phyloP scores from a whole-genome alignment of 2,113 vertebrate species.

The Anas platyrhynchos region DNA sequence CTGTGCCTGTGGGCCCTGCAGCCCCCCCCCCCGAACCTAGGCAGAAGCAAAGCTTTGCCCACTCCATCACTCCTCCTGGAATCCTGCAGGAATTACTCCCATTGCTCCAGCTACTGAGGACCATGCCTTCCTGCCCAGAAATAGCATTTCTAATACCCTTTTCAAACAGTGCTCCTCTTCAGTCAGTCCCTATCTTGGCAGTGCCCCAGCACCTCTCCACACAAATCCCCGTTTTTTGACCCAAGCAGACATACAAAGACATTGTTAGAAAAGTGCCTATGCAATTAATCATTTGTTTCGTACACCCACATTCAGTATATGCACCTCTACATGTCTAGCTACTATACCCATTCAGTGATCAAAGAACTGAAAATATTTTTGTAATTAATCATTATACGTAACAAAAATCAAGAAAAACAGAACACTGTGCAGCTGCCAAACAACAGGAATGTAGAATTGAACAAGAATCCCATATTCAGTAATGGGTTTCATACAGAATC shows the following conservation, averaged over 20 bases:
- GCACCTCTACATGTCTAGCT: not conserved
- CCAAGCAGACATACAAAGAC: not conserved
- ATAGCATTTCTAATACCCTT: not conserved
- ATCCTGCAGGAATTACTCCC: accelerated
- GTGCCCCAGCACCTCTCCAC: accelerated
- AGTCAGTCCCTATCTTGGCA: accelerated
- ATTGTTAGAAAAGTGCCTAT: not conserved
- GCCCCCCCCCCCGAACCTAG: not conserved
- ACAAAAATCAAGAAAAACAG: not conserved
- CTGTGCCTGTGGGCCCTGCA: accelerated
- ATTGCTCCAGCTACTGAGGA: not conserved
- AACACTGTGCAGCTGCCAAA: not conserved
- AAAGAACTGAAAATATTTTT: not conserved
- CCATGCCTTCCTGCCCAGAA: not conserved
- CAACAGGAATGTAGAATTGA: not conserved
- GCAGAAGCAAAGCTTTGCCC: accelerated
- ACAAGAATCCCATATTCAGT: not conserved
- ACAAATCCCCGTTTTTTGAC: not conserved
- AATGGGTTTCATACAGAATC: not conserved
- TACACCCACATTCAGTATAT: not conserved
- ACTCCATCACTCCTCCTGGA: not conserved
- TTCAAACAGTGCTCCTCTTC: accelerated
- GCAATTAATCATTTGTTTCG: not conserved
- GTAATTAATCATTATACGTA: not conserved
- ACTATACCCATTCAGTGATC: not conserved